phyloP scores from a whole-genome alignment of 1,140 invertebrate species.

The Artemia franciscana region DNA sequence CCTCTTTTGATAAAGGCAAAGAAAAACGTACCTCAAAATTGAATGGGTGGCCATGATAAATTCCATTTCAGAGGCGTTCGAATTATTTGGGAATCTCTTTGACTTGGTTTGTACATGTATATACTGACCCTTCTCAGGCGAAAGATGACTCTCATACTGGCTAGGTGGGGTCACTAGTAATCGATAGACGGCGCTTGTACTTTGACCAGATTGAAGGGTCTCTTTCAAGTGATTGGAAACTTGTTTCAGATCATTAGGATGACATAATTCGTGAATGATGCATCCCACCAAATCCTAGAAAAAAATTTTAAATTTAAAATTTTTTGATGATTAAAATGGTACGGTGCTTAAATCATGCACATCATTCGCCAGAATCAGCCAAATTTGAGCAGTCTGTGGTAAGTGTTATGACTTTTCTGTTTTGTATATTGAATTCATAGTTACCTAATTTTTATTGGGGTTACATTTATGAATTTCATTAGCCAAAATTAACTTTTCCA shows the following conservation, averaged over 20 bases:
- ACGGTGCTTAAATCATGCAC: too few species aligned
- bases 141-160: constrained; percentile 1
- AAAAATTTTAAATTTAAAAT: too few species aligned
- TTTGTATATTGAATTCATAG: background rate
- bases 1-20: constrained; percentile 5
- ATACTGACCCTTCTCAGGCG: constrained; percentile 36
- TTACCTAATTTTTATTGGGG: background rate
- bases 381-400: too few species aligned
- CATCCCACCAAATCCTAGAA: constrained; percentile 35
- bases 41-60: constrained; percentile 81
- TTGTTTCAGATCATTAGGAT: constrained; percentile 43
- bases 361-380: too few species aligned
- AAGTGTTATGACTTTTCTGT: too few species aligned
- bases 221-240: constrained; percentile 48
- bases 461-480: too few species aligned
- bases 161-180: constrained; percentile 31
- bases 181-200: constrained; percentile 48
- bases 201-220: constrained; percentile 35
- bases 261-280: constrained; percentile 49
- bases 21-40: constrained; percentile 30
- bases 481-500: too few species aligned
- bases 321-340: too few species aligned
- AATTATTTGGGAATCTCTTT: constrained; percentile 48
- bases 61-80: constrained; percentile 36
- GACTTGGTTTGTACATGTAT: constrained; percentile 68